Conservation (phyloP, 2,797 vertebrate genomes). For the Clarias fuscus region DNA sequence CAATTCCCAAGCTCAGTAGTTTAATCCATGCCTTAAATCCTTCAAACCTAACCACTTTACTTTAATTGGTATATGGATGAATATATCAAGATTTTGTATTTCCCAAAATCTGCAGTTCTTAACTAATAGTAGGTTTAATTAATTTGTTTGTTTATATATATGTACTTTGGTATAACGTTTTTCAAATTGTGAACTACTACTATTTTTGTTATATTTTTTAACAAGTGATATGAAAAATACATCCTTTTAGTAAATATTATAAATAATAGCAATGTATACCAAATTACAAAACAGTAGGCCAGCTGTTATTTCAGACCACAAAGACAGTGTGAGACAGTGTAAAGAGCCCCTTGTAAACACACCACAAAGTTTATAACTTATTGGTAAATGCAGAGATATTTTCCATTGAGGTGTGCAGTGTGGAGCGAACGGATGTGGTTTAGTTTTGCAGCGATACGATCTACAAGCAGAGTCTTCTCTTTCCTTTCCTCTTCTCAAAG, state of each 20-base stretch:
- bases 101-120: neutral
- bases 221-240: neutral
- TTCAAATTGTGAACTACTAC: neutral
- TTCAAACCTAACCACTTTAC: neutral
- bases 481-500: conserved; percentile 56
- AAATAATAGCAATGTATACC: neutral
- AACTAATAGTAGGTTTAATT: neutral
- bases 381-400: conserved; percentile 44
- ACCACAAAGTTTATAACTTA: conserved; percentile 9
- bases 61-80: too few species aligned
- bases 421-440: conserved; percentile 76
- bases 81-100: too few species aligned
- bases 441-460: conserved; percentile 67
- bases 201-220: neutral
- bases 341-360: conserved; percentile 8
- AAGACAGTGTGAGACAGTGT: conserved; percentile 18
- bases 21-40: neutral
- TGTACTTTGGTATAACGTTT: neutral
- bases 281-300: conserved; percentile 3
- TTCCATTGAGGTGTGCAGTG: conserved; percentile 64
- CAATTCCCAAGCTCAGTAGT: conserved; percentile 10
- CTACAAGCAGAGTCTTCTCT: conserved; percentile 62
- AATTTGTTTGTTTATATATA: neutral
- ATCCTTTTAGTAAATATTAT: neutral
- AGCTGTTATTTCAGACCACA: conserved; percentile 29